phyloP scores from a whole-genome alignment of 1,140 invertebrate species.

The Caenorhabditis tropicalis region DNA sequence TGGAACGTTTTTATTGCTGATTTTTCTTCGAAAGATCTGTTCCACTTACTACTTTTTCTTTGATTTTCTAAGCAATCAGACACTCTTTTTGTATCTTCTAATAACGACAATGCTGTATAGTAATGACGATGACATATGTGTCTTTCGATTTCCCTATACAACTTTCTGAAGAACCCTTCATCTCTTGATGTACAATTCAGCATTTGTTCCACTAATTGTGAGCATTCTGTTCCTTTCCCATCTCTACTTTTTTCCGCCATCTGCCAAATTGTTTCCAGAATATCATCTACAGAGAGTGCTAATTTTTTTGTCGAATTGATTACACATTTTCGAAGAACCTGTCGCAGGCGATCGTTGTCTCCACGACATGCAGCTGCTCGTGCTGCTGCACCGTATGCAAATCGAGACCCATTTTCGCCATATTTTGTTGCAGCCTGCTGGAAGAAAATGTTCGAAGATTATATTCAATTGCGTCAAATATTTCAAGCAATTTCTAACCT shows the following conservation, averaged over 20 bases:
- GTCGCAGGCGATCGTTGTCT: conserved; percentile 2
- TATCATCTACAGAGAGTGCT: background rate
- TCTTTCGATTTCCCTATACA: conserved; percentile 14
- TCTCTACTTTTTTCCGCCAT: conserved; percentile 25
- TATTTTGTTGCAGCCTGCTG: conserved; percentile 21
- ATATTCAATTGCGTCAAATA: too few species aligned
- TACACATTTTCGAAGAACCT: conserved; percentile 1
- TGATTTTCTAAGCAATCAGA: conserved; percentile 26
- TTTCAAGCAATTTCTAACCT: too few species aligned
- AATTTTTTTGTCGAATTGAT: conserved; percentile 16
- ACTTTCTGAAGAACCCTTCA: conserved; percentile 6
- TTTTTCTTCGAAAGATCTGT: background rate
- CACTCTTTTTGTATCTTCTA: conserved; percentile 18
- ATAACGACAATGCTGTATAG: background rate
- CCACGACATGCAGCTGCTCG: background rate
- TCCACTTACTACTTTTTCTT: background rate
- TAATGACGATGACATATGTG: conserved; percentile 16
- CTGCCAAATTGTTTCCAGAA: conserved; percentile 7
- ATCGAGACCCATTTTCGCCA: background rate
- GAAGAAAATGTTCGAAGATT: too few species aligned
- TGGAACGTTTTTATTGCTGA: background rate
- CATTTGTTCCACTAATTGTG: conserved; percentile 23
- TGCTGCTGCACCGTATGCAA: conserved; percentile 20
- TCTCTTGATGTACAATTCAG: conserved; percentile 2
- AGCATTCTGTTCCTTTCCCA: conserved; percentile 13